phyloP scores from a whole-genome alignment of 2,888 invertebrate genomes.

The Sphaerophoria rueppellii region DNA sequence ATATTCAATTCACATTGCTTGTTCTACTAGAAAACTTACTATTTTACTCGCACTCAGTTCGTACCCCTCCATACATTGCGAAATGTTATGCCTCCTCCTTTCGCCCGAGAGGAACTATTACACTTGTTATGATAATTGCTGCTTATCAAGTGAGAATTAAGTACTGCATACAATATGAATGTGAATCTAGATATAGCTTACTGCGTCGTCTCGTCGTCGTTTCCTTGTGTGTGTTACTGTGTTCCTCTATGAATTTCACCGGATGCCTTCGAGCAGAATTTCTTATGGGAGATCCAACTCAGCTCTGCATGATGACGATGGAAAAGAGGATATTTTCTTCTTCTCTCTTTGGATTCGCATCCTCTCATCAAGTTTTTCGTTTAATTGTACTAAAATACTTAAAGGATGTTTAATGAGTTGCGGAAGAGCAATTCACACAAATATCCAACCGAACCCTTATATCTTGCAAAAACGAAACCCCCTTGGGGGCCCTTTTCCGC shows the following conservation, averaged over 20 bases:
- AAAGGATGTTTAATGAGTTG: constrained; percentile 68
- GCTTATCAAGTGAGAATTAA: constrained; percentile 70
- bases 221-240: constrained; percentile 31
- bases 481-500: not conserved
- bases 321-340: not conserved
- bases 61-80: not conserved
- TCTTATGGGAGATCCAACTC: not conserved
- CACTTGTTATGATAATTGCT: constrained; percentile 72
- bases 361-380: constrained; percentile 51
- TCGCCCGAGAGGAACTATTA: constrained; percentile 55
- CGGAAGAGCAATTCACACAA: constrained; percentile 70
- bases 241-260: constrained; percentile 34
- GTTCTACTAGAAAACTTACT: constrained; percentile 2
- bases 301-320: not conserved
- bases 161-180: constrained; percentile 6
- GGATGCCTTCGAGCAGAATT: constrained; percentile 46
- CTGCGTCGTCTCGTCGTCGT: not conserved
- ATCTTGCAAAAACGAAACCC: not conserved
- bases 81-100: constrained; percentile 4
- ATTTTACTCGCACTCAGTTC: not conserved
- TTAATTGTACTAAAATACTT: constrained; percentile 66
- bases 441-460: constrained; percentile 9
- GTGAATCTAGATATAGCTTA: constrained; percentile 26
- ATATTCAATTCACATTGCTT: not conserved
- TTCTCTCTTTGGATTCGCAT: not conserved